These are phyloP conservation scores for Apostichopus parvimensis DNA, from an alignment of 35 echinoderm and acorn worm genomes.

Conservation along the genomic window DNA sequence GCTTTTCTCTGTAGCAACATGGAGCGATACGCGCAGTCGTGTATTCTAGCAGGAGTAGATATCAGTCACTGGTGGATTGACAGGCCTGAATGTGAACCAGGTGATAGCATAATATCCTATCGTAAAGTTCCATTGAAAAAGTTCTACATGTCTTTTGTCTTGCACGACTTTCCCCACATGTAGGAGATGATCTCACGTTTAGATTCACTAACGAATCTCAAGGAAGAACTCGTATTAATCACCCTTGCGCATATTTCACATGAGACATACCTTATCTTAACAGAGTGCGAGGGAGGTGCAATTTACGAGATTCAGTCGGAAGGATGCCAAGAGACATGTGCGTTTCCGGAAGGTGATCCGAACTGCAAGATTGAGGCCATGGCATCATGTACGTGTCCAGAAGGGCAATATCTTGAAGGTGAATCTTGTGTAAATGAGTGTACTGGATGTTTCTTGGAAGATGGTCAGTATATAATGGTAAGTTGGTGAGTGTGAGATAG, in stretches of 20 bases:
- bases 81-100: constrained; percentile 11
- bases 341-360: neutral
- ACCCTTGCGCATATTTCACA: neutral
- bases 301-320: neutral
- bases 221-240: neutral
- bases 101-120: neutral
- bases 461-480: neutral
- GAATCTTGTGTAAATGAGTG: constrained; percentile 9
- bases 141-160: neutral
- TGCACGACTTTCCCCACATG: neutral
- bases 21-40: neutral
- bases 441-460: neutral
- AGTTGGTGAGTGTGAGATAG: too few species aligned
- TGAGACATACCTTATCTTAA: neutral
- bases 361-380: neutral
- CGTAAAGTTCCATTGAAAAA: neutral
- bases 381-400: neutral
- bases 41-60: neutral
- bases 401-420: constrained; percentile 23
- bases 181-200: neutral
- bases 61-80: constrained; percentile 12
- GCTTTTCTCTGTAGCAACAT: neutral
- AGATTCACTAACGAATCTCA: too few species aligned
- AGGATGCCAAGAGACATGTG: neutral
- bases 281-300: neutral